These are phyloP conservation scores for Lathronympha strigana DNA, from an alignment of 2,888 invertebrate genomes.

Conservation along the genomic window DNA sequence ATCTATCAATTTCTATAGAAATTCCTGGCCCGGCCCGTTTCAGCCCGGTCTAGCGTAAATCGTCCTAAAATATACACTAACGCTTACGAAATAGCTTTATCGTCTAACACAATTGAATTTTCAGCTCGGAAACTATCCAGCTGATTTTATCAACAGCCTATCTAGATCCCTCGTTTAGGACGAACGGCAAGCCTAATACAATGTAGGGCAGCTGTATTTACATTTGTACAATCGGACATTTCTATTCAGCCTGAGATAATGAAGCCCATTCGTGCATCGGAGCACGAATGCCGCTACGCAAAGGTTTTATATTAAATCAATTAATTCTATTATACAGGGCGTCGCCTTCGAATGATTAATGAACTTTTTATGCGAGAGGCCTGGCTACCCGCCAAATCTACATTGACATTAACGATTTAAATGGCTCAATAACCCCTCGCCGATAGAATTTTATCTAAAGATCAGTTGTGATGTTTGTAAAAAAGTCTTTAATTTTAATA, in stretches of 20 bases:
- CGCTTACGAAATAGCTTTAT: neutral
- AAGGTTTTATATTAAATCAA: conserved; percentile 58
- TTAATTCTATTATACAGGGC: conserved; percentile 60
- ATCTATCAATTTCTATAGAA: too few relatives aligned
- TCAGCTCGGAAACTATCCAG: conserved; percentile 25
- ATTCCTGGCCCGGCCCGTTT: too few relatives aligned
- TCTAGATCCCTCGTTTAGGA: conserved; percentile 14
- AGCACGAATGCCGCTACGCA: conserved; percentile 37
- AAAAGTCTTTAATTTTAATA: neutral
- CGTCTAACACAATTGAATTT: conserved; percentile 5
- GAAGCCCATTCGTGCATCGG: conserved; percentile 38
- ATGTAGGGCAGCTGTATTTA: conserved; percentile 26
- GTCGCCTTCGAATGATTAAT: conserved; percentile 62
- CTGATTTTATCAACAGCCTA: conserved; percentile 12
- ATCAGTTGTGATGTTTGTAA: neutral
- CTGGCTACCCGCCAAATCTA: conserved; percentile 65
- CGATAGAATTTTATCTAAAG: conserved; percentile 28
- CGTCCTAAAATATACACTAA: too few relatives aligned
- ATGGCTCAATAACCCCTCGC: conserved; percentile 49
- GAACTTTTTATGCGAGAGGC: conserved; percentile 59
- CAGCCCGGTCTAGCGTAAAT: too few relatives aligned
- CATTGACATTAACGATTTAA: conserved; percentile 63
- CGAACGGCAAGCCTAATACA: conserved; percentile 26
- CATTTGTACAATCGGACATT: conserved; percentile 34
- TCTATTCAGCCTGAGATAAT: conserved; percentile 39